These are phyloP conservation scores for Hypsopygia costalis DNA, from an alignment of 2,888 invertebrate genomes.

Conservation along the genomic window DNA sequence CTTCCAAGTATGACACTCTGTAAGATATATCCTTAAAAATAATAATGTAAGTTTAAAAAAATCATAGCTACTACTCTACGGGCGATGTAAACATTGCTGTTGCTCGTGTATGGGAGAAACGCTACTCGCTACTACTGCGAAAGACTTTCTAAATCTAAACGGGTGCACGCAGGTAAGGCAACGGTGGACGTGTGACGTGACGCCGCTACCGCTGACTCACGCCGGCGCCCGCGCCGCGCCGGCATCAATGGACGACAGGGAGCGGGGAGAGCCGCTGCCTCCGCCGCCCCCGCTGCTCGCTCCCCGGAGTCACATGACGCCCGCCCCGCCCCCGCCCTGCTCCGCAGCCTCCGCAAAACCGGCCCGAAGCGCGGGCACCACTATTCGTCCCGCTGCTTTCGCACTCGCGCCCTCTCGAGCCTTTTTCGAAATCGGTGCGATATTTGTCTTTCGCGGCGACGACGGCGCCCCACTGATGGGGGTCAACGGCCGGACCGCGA, in stretches of 20 bases:
- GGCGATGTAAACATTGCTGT: too few relatives aligned
- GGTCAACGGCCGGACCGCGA: background rate
- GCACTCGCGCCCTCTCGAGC: background rate
- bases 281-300: constrained; percentile 11
- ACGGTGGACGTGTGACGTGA: too few relatives aligned
- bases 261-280: constrained; percentile 11
- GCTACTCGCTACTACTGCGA: constrained; percentile 2
- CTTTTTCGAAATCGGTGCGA: background rate
- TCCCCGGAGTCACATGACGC: constrained; percentile 40
- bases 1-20: too few relatives aligned
- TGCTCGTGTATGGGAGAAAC: constrained; percentile 5
- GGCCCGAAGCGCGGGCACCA: constrained; percentile 14
- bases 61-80: too few relatives aligned
- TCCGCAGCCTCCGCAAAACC: constrained; percentile 16
- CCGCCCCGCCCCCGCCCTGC: constrained; percentile 21
- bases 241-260: constrained; percentile 12
- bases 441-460: background rate
- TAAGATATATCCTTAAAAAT: too few relatives aligned
- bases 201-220: too few relatives aligned
- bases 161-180: constrained; percentile 1
- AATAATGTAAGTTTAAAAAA: too few relatives aligned
- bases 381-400: constrained; percentile 4
- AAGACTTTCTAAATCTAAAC: constrained; percentile 19
- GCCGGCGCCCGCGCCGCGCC: too few relatives aligned
- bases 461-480: background rate